Conservation (phyloP, 2,888 invertebrate species). For the Capitulum mitella region DNA sequence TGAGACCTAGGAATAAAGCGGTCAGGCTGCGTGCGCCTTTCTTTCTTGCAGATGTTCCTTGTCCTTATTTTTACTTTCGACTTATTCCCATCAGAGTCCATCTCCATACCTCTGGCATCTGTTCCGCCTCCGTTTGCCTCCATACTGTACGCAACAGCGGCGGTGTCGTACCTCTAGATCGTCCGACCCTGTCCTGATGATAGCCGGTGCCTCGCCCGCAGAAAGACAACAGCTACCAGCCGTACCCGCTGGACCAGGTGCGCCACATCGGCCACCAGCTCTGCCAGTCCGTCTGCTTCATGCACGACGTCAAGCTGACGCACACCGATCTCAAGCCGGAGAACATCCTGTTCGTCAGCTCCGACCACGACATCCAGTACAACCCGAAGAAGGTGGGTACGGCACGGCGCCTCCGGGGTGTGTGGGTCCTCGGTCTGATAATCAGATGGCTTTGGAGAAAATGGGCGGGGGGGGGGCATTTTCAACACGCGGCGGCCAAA, state of each 20-base stretch:
- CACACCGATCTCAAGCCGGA: conserved; percentile 99
- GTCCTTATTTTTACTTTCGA: neutral
- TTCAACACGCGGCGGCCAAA: too few relatives aligned
- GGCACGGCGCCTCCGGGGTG: too few relatives aligned
- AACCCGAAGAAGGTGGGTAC: conserved; percentile 64
- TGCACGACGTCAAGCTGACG: conserved; percentile 94
- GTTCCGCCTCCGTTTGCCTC: too few relatives aligned
- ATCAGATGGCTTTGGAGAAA: too few relatives aligned
- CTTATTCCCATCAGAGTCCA: too few relatives aligned
- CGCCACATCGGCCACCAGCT: conserved; percentile 96
- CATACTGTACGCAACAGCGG: too few relatives aligned
- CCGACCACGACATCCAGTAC: conserved; percentile 70
- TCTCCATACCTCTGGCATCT: too few relatives aligned
- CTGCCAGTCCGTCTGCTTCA: conserved; percentile 92
- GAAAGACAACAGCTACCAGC: conserved; percentile 98
- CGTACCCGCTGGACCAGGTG: conserved; percentile 95
- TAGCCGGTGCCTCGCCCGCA: neutral
- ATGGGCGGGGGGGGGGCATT: too few relatives aligned
- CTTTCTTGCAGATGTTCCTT: neutral
- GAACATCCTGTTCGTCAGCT: conserved; percentile 95
- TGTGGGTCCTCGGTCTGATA: too few relatives aligned
- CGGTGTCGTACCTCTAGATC: too few relatives aligned
- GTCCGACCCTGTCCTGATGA: too few relatives aligned
- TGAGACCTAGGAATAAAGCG: too few relatives aligned
- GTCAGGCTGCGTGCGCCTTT: neutral